Evolutionary conservation across 2,888 invertebrate species (phyloP), one percentile per base, ranked within the genome.

Genomic region (Podabrus alpinus): DNA sequence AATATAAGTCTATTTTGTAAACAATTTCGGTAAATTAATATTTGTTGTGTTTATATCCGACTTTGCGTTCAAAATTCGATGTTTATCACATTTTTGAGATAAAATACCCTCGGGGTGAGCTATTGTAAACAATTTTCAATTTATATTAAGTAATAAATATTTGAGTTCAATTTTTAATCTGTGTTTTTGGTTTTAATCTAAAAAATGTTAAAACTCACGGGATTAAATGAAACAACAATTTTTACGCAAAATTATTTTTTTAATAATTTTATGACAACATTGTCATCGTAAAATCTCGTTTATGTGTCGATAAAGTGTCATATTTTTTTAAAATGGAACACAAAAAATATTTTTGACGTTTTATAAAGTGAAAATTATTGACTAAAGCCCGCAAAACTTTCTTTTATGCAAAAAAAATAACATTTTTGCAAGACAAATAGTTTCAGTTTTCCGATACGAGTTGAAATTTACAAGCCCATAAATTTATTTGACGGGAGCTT

Each of bases 391-490:
- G 59, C 59, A 69, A 69, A 29, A 60, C 60, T 69, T 69, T 69
- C 71, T 71, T 72, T 72, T 21, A 62, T 19, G 68, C 62, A 64
- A 72, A 72, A 71, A n/a, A 66, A 21, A 24, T 13, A 67, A 45
- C 17, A 68, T 29, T 45, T 17, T 73, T 66, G 29, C 45, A 73
- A 70, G 67, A 73, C 73, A 59, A 68, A 73, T 66, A 70, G 69
- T 66, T 73, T 60, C 59, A 69, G 66, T 69, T 70, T 66, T 69
- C 66, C 60, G 66, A 73, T 73, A 73, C 24, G 66, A 73, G 59
- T 66, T 24, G 66, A 73, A 73, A 73, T 73, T 73, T 73, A 73
- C 69, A 73, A 73, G 73, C 66, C 66, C 17, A 73, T 73, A 73
- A 73, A 73, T 73, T 69, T 60, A 60, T 73, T 70, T 73, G 73